A percentile compares a stretch with the other conserved stretches of the same genome.
phyloP scores from a whole-genome alignment of 2,797 vertebrate genomes.

The Urosaurus nigricauda region DNA sequence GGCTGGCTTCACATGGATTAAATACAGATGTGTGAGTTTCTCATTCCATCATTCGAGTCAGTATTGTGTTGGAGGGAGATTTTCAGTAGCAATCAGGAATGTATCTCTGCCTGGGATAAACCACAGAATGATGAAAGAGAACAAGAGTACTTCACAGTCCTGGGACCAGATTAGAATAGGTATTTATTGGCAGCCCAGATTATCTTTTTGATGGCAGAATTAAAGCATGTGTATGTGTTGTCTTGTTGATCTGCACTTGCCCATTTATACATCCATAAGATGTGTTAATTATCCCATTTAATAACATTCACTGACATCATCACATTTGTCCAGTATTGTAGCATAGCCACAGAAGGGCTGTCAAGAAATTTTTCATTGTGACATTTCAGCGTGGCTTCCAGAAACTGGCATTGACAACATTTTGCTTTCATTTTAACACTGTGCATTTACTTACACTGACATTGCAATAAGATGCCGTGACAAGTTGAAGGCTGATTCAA shows the following conservation, averaged over 20 bases:
- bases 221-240: not conserved
- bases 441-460: conserved; percentile 60
- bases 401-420: conserved; percentile 72
- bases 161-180: not conserved
- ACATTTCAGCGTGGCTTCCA: conserved; percentile 38
- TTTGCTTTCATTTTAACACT: conserved; percentile 66
- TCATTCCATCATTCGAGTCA: not conserved
- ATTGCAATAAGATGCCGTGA: conserved; percentile 48
- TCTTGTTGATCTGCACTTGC: not conserved
- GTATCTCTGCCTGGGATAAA: not conserved
- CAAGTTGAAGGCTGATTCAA: conserved; percentile 66
- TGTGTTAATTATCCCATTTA: conserved; percentile 32
- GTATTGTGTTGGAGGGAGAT: not conserved
- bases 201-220: not conserved
- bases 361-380: conserved; percentile 41
- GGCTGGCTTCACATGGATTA: not conserved
- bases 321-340: not conserved
- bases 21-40: not conserved
- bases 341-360: not conserved
- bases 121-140: not conserved
- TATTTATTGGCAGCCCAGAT: not conserved
- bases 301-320: not conserved
- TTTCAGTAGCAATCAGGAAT: not conserved
- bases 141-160: not conserved
- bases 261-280: conserved; percentile 11